These are phyloP conservation scores for Nephrotoma flavescens DNA, from an alignment of 2,888 invertebrate species.

Conservation along the genomic window DNA sequence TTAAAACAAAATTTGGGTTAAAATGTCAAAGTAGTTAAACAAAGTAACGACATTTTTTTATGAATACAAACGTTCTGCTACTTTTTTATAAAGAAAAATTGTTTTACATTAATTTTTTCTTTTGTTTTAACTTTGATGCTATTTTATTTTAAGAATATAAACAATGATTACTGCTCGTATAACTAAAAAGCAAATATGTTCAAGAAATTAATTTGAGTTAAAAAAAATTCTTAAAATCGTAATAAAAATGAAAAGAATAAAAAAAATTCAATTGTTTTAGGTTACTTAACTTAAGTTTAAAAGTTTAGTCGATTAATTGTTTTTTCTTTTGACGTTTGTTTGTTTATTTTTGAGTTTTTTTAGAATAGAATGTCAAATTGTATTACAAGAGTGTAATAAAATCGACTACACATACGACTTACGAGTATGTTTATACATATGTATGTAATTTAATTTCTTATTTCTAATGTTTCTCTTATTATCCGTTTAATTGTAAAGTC, in stretches of 20 bases:
- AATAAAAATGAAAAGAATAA: background rate
- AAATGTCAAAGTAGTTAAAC: background rate
- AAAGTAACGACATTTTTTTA: background rate
- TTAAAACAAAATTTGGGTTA: background rate
- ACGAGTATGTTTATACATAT: background rate
- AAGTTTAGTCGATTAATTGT: background rate
- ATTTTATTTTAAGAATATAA: background rate
- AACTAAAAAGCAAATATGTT: background rate
- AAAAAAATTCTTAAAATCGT: background rate
- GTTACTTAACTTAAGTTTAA: background rate
- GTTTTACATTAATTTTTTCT: background rate
- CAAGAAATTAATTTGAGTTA: background rate
- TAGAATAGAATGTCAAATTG: background rate
- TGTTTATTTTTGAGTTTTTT: background rate
- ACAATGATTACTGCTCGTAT: background rate
- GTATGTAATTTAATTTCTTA: background rate
- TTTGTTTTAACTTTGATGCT: background rate
- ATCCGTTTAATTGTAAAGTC: background rate
- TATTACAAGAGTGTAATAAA: background rate
- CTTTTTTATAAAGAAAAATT: background rate
- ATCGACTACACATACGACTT: background rate
- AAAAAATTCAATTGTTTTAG: background rate
- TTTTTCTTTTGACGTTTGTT: background rate
- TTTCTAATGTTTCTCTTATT: background rate
- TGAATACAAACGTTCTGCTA: too few relatives aligned